Conservation (phyloP, 2,888 invertebrate genomes). For the Tinea trinotella region DNA sequence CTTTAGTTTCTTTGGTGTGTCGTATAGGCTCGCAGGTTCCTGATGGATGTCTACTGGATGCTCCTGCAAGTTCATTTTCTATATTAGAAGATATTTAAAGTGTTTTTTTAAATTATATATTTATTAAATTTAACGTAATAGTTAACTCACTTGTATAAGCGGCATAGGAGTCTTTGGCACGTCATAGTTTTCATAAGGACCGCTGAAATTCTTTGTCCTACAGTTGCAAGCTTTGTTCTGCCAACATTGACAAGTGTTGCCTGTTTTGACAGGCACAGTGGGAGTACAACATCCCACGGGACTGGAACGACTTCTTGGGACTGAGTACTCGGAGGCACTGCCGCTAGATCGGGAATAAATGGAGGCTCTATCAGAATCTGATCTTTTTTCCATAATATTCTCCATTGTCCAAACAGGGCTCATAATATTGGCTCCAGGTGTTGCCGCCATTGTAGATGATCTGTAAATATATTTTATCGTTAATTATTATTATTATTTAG, state of each 20-base stretch:
- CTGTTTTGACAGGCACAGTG: constrained; percentile 72
- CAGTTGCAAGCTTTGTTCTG: constrained; percentile 54
- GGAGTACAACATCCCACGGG: constrained; percentile 65
- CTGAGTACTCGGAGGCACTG: constrained; percentile 77
- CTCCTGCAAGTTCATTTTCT: constrained; percentile 43
- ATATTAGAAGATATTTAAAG: no score
- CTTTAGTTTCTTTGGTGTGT: constrained; percentile 83
- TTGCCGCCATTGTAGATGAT: constrained; percentile 69
- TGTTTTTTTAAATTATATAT: not conserved
- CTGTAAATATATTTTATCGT: constrained; percentile 42
- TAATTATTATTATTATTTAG: no score
- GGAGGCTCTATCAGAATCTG: constrained; percentile 74
- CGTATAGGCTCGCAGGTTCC: constrained; percentile 74
- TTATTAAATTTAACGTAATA: not conserved
- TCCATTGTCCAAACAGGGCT: constrained; percentile 75
- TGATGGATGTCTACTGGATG: constrained; percentile 46
- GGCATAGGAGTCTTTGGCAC: constrained; percentile 79
- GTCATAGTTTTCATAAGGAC: constrained; percentile 85
- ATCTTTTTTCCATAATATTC: constrained; percentile 58
- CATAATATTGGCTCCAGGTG: constrained; percentile 56
- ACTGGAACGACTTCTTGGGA: constrained; percentile 61
- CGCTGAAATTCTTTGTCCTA: constrained; percentile 57
- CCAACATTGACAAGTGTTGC: constrained; percentile 53
- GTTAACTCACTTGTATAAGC: constrained; percentile 53
- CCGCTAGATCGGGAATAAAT: constrained; percentile 77